Percentiles rank a stretch among this genome's conserved stretches.
phyloP scores from a whole-genome alignment of 2,888 invertebrate species.

The Pseudococcus longispinus region DNA sequence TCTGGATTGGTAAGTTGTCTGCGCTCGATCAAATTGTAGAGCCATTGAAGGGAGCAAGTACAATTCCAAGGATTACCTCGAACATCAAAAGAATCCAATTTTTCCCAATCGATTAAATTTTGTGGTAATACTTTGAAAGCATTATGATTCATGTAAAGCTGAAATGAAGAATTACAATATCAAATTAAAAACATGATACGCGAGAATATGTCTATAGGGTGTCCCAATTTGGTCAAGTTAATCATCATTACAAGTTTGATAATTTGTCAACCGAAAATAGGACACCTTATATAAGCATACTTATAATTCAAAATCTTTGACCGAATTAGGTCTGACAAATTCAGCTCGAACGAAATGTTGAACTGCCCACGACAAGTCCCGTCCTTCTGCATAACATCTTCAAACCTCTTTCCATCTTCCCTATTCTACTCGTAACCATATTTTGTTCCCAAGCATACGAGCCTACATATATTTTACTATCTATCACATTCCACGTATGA shows the following conservation, averaged over 20 bases:
- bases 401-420: not conserved
- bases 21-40: constrained; percentile 60
- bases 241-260: no score
- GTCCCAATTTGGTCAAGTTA: no score
- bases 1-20: constrained; percentile 33
- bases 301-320: no score
- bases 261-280: no score
- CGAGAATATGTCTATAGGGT: no score
- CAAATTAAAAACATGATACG: not conserved
- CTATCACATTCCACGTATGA: not conserved
- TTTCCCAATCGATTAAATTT: constrained; percentile 56
- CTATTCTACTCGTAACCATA: not conserved
- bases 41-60: constrained; percentile 69
- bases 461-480: not conserved
- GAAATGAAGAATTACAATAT: not conserved
- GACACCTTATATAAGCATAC: no score
- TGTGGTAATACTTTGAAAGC: constrained; percentile 47
- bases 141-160: constrained; percentile 55
- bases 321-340: no score
- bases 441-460: not conserved
- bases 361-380: not conserved
- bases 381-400: not conserved
- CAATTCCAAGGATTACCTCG: constrained; percentile 73
- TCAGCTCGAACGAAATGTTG: no score
- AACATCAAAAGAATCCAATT: constrained; percentile 64